phyloP scores from a whole-genome alignment of 2,797 vertebrate genomes.

The Cetoscarus ocellatus region DNA sequence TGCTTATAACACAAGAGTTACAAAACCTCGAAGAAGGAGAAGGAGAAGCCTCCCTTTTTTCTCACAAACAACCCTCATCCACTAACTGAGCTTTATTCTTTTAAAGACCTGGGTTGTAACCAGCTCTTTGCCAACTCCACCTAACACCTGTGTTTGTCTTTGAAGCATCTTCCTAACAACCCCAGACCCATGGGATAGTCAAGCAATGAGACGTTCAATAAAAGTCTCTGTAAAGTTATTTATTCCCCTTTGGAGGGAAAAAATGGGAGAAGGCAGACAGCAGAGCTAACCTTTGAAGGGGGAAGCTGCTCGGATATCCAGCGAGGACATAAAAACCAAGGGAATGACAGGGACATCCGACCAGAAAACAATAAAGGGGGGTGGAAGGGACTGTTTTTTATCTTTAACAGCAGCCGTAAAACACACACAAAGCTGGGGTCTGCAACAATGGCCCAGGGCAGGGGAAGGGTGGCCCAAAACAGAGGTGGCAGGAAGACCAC shows the following conservation, averaged over 20 bases:
- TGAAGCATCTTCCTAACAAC: slow-evolving; percentile 78
- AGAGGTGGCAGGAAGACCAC: slow-evolving; percentile 83
- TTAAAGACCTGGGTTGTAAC: slow-evolving; percentile 70
- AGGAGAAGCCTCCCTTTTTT: slow-evolving; percentile 21
- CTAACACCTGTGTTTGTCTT: slow-evolving; percentile 84
- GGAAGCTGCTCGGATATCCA: slow-evolving; percentile 79
- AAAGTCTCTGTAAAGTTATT: slow-evolving; percentile 82
- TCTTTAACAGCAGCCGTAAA: slow-evolving; percentile 87
- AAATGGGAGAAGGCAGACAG: slow-evolving; percentile 71
- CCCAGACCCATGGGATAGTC: slow-evolving; percentile 76
- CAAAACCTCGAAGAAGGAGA: slow-evolving; percentile 60
- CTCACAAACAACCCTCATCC: slow-evolving; percentile 69
- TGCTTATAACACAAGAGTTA: slow-evolving; percentile 50
- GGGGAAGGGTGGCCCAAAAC: slow-evolving; percentile 71
- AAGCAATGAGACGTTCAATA: slow-evolving; percentile 79
- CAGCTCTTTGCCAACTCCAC: slow-evolving; percentile 69
- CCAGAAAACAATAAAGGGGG: slow-evolving; percentile 85
- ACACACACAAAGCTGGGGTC: slow-evolving; percentile 83
- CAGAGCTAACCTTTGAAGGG: slow-evolving; percentile 81
- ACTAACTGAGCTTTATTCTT: slow-evolving; percentile 65
- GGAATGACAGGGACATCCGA: slow-evolving; percentile 84
- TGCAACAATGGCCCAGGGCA: slow-evolving; percentile 82
- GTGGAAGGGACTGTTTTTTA: slow-evolving; percentile 84
- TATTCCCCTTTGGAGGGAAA: slow-evolving; percentile 73
- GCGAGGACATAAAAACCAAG: slow-evolving; percentile 82